phyloP scores from a whole-genome alignment of 2,888 invertebrate genomes.

The Lucinisca nassula region DNA sequence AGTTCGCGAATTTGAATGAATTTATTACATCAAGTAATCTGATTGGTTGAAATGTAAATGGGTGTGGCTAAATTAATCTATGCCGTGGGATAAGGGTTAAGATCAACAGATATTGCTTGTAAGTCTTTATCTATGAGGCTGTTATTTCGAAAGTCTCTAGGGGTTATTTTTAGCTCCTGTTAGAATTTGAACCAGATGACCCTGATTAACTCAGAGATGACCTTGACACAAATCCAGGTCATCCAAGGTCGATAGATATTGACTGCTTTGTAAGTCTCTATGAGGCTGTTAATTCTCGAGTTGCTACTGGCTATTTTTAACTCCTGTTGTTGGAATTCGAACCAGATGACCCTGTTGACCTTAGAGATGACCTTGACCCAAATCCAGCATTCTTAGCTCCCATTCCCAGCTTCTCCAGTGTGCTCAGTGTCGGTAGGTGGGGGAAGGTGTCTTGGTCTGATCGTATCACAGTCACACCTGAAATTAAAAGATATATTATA shows the following conservation, averaged over 20 bases:
- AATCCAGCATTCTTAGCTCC: conserved; percentile 74
- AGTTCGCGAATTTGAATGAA: no score
- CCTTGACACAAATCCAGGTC: conserved; percentile 78
- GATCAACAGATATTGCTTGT: no score
- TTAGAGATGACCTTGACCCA: conserved; percentile 80
- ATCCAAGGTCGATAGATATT: no score
- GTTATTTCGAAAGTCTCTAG: no score
- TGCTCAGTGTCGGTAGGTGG: conserved; percentile 76
- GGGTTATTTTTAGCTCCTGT: conserved; percentile 11
- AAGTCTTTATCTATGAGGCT: no score
- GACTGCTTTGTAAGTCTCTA: no score
- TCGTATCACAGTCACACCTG: conserved; percentile 76
- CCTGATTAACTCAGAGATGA: conserved; percentile 73
- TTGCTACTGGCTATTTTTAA: background rate
- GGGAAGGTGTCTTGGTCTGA: conserved; percentile 74
- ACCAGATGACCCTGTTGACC: conserved; percentile 48
- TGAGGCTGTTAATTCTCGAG: background rate
- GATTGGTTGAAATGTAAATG: no score
- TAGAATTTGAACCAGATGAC: conserved; percentile 17
- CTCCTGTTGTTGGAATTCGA: conserved; percentile 18
- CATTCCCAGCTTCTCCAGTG: conserved; percentile 80
- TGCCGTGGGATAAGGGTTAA: no score
- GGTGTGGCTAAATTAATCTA: no score
- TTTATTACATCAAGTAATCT: no score
- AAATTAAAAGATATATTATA: conserved; percentile 22